Evolutionary conservation across 2,888 invertebrate species (phyloP).

Genomic region (Aelia acuminata): DNA sequence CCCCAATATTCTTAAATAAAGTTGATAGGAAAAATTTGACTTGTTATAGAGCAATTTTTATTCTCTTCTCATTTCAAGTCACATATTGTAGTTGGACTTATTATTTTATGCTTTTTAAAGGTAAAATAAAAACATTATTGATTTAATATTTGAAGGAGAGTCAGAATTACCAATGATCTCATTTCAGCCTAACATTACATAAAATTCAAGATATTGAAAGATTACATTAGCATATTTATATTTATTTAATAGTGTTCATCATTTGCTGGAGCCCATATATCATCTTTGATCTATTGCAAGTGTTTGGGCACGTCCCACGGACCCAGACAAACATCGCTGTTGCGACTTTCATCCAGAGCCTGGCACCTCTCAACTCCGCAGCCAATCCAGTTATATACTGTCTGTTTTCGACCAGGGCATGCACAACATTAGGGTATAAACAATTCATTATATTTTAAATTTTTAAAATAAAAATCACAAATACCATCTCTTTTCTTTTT

Average conservation of each 20-base stretch:
- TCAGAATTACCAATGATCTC: no score
- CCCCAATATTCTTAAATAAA: no score
- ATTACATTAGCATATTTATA: not conserved
- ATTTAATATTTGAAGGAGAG: no score
- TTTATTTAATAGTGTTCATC: slow-evolving; percentile 83
- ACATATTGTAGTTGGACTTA: no score
- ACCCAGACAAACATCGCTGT: slow-evolving; percentile 87
- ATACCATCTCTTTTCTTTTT: no score
- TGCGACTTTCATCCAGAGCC: slow-evolving; percentile 90
- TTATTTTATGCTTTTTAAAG: no score
- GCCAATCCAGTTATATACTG: slow-evolving; percentile 96
- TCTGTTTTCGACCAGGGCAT: slow-evolving; percentile 91
- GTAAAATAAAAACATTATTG: no score
- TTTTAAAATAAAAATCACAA: no score
- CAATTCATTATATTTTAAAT: not conserved
- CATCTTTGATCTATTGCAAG: slow-evolving; percentile 91
- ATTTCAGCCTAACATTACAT: no score
- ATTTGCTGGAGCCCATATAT: slow-evolving; percentile 97
- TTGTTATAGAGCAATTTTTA: no score
- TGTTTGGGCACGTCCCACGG: slow-evolving; percentile 84
- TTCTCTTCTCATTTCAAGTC: no score
- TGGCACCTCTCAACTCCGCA: slow-evolving; percentile 92
- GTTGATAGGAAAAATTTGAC: no score
- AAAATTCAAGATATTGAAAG: not conserved
- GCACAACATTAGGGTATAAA: slow-evolving; percentile 84